Conservation (phyloP, 2,797 vertebrate species). For the Danio kyathit region DNA sequence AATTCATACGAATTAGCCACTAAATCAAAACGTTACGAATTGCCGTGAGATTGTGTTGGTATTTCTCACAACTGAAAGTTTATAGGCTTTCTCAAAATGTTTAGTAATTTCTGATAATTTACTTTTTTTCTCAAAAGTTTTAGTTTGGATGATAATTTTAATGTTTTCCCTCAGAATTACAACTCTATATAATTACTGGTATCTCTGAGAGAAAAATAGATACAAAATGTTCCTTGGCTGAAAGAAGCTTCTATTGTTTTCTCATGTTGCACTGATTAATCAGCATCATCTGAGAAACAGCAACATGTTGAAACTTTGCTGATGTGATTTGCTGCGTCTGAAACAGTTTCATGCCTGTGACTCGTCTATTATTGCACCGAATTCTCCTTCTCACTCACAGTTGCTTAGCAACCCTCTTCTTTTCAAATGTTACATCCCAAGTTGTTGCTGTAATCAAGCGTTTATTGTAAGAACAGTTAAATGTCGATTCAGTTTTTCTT, state of each 20-base stretch:
- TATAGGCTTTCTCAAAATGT: too few relatives aligned
- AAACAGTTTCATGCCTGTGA: conserved; percentile 34
- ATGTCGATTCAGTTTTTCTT: conserved; percentile 22
- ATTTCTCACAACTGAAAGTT: too few relatives aligned
- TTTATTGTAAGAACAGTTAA: conserved; percentile 40
- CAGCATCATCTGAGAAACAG: conserved; percentile 53
- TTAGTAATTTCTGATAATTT: too few relatives aligned
- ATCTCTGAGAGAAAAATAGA: too few relatives aligned
- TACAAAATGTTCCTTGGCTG: too few relatives aligned
- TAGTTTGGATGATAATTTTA: too few relatives aligned
- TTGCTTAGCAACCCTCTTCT: conserved; percentile 79
- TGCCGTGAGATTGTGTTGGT: too few relatives aligned
- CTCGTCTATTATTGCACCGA: conserved; percentile 66
- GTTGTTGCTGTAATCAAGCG: conserved; percentile 45
- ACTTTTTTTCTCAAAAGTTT: too few relatives aligned
- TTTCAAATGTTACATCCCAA: conserved; percentile 58
- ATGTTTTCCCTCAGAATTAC: too few relatives aligned
- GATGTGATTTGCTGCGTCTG: conserved; percentile 49
- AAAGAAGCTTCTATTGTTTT: conserved; percentile 16
- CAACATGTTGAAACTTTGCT: conserved; percentile 46
- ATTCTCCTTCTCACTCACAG: conserved; percentile 67
- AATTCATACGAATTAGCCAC: too few relatives aligned
- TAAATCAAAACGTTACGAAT: too few relatives aligned
- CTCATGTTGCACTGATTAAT: conserved; percentile 54
- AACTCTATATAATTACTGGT: too few relatives aligned